A percentile compares a stretch with the other conserved stretches of the same genome.
phyloP scores from a whole-genome alignment of 2,113 vertebrate species.

The Ophiodon elongatus region DNA sequence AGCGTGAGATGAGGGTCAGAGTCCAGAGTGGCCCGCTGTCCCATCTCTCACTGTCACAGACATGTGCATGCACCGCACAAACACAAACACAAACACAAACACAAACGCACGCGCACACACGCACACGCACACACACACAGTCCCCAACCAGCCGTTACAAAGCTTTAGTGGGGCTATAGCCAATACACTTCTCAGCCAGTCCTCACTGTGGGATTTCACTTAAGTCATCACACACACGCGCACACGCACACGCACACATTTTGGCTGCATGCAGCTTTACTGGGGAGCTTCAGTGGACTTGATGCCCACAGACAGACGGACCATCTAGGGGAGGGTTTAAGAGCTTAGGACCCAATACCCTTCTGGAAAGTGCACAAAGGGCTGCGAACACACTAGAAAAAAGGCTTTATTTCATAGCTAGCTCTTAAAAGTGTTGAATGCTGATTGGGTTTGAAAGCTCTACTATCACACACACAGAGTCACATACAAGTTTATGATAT shows the following conservation, averaged over 20 bases:
- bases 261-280: conserved; percentile 51
- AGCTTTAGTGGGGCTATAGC: conserved; percentile 55
- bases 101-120: conserved; percentile 26
- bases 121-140: conserved; percentile 29
- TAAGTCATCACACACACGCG: conserved; percentile 40
- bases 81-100: conserved; percentile 27
- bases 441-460: conserved; percentile 41
- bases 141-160: conserved; percentile 56
- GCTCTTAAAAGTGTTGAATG: conserved; percentile 40
- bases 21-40: conserved; percentile 42
- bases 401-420: conserved; percentile 50
- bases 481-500: conserved; percentile 14
- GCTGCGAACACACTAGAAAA: conserved; percentile 40
- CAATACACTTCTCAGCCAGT: conserved; percentile 63
- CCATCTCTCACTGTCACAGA: conserved; percentile 53
- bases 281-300: conserved; percentile 62
- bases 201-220: conserved; percentile 64
- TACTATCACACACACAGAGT: conserved; percentile 2
- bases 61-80: not conserved
- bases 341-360: conserved; percentile 70
- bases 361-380: conserved; percentile 64
- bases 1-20: conserved; percentile 63
- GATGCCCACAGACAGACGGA: conserved; percentile 68
- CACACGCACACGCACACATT: conserved; percentile 28
- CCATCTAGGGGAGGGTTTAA: conserved; percentile 66